Percentiles rank a stretch among this genome's conserved stretches.
Conservation (phyloP, 2,888 invertebrate species). For the Saturnia japonica region DNA sequence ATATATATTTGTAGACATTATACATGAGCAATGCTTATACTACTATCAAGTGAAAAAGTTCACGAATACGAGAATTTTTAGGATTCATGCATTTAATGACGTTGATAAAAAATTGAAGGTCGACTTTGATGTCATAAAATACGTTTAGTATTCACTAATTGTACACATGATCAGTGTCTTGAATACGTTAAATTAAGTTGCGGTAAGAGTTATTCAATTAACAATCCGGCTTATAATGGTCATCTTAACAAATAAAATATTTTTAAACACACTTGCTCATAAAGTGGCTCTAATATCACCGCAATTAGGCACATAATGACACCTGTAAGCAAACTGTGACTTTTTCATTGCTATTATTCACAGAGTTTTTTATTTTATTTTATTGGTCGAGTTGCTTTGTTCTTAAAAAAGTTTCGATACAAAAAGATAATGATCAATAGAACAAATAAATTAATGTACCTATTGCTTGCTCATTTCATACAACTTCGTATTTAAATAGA, state of each 20-base stretch:
- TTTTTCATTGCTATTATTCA: too few relatives aligned
- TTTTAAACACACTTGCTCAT: too few relatives aligned
- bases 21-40: background rate
- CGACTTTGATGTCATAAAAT: conserved; percentile 5
- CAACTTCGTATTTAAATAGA: too few relatives aligned
- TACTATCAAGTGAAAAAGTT: background rate
- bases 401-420: too few relatives aligned
- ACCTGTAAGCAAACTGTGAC: too few relatives aligned
- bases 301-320: too few relatives aligned
- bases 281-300: too few relatives aligned
- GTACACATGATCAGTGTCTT: background rate
- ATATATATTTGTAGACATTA: background rate
- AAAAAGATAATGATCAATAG: too few relatives aligned
- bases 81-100: background rate
- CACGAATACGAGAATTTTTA: background rate
- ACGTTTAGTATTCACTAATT: background rate
- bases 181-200: conserved; percentile 8
- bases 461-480: too few relatives aligned
- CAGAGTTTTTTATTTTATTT: too few relatives aligned
- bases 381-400: too few relatives aligned
- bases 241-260: background rate
- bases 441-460: too few relatives aligned
- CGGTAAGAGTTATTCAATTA: conserved; percentile 7
- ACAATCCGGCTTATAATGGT: background rate
- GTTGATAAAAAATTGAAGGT: conserved; percentile 9